phyloP scores from a whole-genome alignment of 2,797 vertebrate genomes.

The Nannoperca obscura region DNA sequence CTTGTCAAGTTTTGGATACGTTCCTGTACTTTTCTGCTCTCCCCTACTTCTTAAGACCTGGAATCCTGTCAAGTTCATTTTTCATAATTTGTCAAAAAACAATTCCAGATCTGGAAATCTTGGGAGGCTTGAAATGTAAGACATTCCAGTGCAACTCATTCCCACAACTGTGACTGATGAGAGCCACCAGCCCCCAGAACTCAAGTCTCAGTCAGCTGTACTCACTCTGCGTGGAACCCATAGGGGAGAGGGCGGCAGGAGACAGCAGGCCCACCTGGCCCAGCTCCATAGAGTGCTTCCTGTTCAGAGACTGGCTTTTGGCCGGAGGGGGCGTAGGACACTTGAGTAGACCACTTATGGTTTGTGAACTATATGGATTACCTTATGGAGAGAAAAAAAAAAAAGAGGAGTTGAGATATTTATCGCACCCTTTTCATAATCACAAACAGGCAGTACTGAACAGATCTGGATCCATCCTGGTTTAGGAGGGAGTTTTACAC shows the following conservation, averaged over 20 bases:
- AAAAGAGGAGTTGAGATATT: background rate
- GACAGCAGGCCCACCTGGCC: constrained; percentile 94
- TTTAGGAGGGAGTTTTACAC: background rate
- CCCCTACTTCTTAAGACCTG: constrained; percentile 35
- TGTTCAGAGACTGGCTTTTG: constrained; percentile 92
- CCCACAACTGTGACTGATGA: constrained; percentile 5
- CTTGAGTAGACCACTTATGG: constrained; percentile 94
- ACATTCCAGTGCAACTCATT: constrained; percentile 13
- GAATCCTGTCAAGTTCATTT: constrained; percentile 29
- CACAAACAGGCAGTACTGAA: background rate
- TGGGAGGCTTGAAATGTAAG: constrained; percentile 24
- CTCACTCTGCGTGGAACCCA: constrained; percentile 97
- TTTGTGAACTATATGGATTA: constrained; percentile 94
- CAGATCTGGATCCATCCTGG: background rate
- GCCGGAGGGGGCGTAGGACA: constrained; percentile 95
- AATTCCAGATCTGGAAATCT: constrained; percentile 44
- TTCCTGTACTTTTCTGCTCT: constrained; percentile 11
- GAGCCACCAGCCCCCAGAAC: constrained; percentile 3
- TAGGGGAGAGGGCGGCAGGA: constrained; percentile 93
- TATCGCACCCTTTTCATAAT: background rate
- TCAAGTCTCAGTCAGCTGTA: constrained; percentile 49
- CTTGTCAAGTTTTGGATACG: background rate
- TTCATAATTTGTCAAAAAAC: constrained; percentile 22
- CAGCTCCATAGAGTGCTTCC: constrained; percentile 96
- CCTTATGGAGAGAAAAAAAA: constrained; percentile 88